A percentile compares a stretch with the other conserved stretches of the same genome.
Conservation (phyloP, 2,888 invertebrate species). For the Netelia fuscicornis region DNA sequence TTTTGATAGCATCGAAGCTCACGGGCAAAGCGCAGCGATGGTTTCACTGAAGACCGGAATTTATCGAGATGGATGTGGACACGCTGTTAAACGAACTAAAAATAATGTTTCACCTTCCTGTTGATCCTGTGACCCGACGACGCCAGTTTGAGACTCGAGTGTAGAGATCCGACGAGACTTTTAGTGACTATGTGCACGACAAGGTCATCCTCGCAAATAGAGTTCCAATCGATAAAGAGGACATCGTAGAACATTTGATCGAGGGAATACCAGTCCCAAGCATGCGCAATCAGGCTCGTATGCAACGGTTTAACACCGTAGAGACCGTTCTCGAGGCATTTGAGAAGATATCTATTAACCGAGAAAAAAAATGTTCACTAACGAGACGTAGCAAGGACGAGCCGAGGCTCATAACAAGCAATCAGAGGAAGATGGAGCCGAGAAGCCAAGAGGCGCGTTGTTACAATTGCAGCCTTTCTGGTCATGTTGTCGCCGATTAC, state of each 20-base stretch:
- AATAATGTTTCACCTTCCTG: conserved; percentile 49
- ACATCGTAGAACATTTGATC: conserved; percentile 59
- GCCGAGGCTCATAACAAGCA: background rate
- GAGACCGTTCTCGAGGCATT: conserved; percentile 42
- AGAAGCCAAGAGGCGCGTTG: conserved; percentile 17
- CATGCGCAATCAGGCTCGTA: conserved; percentile 51
- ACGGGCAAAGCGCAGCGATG: conserved; percentile 44
- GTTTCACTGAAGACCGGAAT: conserved; percentile 62
- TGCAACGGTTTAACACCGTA: conserved; percentile 34
- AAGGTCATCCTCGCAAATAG: conserved; percentile 58
- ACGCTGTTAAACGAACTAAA: conserved; percentile 42
- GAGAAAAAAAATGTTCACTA: background rate
- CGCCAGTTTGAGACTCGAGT: conserved; percentile 52
- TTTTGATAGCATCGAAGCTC: too few species aligned
- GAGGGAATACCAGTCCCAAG: conserved; percentile 59
- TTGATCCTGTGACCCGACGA: conserved; percentile 23
- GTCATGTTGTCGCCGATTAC: conserved; percentile 24
- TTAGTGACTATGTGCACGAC: conserved; percentile 56
- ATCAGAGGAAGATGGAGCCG: background rate
- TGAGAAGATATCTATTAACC: conserved; percentile 35
- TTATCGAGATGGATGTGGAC: conserved; percentile 31
- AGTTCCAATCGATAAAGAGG: conserved; percentile 43
- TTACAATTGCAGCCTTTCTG: conserved; percentile 39
- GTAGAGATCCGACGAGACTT: conserved; percentile 57
- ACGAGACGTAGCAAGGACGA: background rate